Evolutionary conservation across 2,797 vertebrate genomes (phyloP), one percentile per base, ranked within the genome.

Genomic region (Hybognathus amarus): DNA sequence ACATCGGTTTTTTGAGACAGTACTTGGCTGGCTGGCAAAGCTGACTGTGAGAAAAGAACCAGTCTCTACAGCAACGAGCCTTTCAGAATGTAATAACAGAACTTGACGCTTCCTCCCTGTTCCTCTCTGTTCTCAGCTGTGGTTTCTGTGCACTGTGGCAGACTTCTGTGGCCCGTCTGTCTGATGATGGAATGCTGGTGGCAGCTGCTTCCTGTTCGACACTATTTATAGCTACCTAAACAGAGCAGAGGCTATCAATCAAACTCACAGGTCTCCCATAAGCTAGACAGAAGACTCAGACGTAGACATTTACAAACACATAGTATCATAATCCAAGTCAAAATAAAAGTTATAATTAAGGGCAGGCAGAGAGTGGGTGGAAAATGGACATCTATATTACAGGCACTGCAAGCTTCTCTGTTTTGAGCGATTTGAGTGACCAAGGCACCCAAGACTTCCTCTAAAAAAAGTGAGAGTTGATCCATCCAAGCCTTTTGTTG

Each of bases 181-280:
- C 73, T 81, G 61, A 80, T 83, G 83, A 85, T 90, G 87, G 92
- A 93, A 92, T 85, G 86, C 87, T 83, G 88, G 87, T 89, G 92
- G 88, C 91, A 92, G 92, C 91, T 89, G 92, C 89, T 91, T 92
- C 89, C 86, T 90, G 86, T 88, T 87, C 69, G 8, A 83, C 24
- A 67, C 92, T 94, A 94, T 91, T 94, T 94, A 94, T 93, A 95
- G 90, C 52, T 73, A 36, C 45, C 47, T 90, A 88, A 52, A 80
- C 52, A 75, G 87, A 91, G 88, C 78, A 75, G 59, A 87, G 89
- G 87, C 89, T 89, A 90, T 87, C 88, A 92, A 89, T 90, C 87
- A 87, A 86, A 86, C 89, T 86, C 87, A 20, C 77, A 83, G 77
- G 77, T 80, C 73, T 85, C 33, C 38, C 71, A 22, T 47, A 64